These are phyloP conservation scores for Epinephelus lanceolatus DNA, from an alignment of 2,113 vertebrate species.

Conservation along the genomic window DNA sequence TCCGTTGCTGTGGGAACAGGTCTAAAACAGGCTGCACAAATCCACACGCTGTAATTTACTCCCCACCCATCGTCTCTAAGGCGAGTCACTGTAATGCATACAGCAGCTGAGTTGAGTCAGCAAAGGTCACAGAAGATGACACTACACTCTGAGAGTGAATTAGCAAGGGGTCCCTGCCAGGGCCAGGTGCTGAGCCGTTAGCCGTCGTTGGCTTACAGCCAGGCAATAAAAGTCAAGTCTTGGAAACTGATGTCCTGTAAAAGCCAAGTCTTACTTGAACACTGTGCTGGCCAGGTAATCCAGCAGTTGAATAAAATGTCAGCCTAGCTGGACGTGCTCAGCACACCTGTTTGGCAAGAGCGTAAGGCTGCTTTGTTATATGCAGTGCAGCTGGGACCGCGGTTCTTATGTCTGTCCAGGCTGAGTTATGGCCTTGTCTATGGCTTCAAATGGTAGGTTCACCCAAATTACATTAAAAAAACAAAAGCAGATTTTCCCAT, in stretches of 20 bases:
- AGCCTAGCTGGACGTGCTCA: slow-evolving; percentile 33
- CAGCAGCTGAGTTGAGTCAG: slow-evolving; percentile 67
- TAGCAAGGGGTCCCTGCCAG: slow-evolving; percentile 55
- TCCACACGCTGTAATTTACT: slow-evolving; percentile 33
- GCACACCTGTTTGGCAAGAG: slow-evolving; percentile 46
- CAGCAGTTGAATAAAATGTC: slow-evolving; percentile 65
- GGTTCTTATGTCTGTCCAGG: slow-evolving; percentile 9
- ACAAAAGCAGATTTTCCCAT: slow-evolving; percentile 1
- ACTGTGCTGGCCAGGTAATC: slow-evolving; percentile 49
- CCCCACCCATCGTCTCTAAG: background rate
- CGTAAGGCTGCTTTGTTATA: slow-evolving; percentile 5
- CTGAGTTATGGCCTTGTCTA: slow-evolving; percentile 27
- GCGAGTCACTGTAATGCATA: slow-evolving; percentile 36
- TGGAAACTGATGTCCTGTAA: slow-evolving; percentile 62
- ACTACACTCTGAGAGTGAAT: slow-evolving; percentile 58
- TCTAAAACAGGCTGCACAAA: slow-evolving; percentile 26
- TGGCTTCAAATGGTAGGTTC: slow-evolving; percentile 22
- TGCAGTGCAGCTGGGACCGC: slow-evolving; percentile 7
- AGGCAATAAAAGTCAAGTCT: slow-evolving; percentile 70
- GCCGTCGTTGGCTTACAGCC: slow-evolving; percentile 52
- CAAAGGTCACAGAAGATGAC: slow-evolving; percentile 71
- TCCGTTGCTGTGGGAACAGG: slow-evolving; percentile 51
- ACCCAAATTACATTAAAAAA: slow-evolving; percentile 12
- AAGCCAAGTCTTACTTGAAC: slow-evolving; percentile 65
- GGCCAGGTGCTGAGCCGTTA: slow-evolving; percentile 67